phyloP scores from a whole-genome alignment of 2,888 invertebrate species.

The Crossocerus cetratus region DNA sequence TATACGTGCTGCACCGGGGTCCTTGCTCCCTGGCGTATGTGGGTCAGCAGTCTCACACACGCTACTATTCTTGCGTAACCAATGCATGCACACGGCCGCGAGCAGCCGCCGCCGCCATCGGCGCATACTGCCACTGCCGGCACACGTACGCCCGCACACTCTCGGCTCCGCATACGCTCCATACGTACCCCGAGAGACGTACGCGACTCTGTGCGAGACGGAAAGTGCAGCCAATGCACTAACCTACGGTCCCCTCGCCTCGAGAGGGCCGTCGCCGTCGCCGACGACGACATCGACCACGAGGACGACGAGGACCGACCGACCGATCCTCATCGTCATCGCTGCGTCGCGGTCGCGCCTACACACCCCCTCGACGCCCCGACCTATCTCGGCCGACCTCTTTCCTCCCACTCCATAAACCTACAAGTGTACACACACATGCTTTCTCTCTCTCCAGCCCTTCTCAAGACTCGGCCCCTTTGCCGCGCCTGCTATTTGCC shows the following conservation, averaged over 20 bases:
- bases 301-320: not conserved
- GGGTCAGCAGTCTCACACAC: conserved; percentile 77
- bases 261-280: not conserved
- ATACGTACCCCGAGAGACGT: no score
- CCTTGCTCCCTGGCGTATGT: conserved; percentile 77
- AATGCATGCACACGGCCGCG: conserved; percentile 67
- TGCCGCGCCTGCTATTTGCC: conserved; percentile 30
- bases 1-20: conserved; percentile 71
- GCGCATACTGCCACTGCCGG: conserved; percentile 40
- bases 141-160: conserved; percentile 32
- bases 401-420: conserved; percentile 37
- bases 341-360: conserved; percentile 27
- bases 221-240: conserved; percentile 65
- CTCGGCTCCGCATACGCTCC: conserved; percentile 42
- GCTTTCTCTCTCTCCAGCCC: no score
- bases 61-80: conserved; percentile 76
- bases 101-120: conserved; percentile 32
- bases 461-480: not conserved
- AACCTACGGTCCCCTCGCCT: conserved; percentile 58
- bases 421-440: no score
- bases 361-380: conserved; percentile 47
- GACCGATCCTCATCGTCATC: conserved; percentile 1
- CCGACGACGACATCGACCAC: no score
- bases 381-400: conserved; percentile 57
- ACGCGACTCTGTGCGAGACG: conserved; percentile 33